Conservation (phyloP, 2,113 vertebrate genomes). For the Trachemys scripta region DNA sequence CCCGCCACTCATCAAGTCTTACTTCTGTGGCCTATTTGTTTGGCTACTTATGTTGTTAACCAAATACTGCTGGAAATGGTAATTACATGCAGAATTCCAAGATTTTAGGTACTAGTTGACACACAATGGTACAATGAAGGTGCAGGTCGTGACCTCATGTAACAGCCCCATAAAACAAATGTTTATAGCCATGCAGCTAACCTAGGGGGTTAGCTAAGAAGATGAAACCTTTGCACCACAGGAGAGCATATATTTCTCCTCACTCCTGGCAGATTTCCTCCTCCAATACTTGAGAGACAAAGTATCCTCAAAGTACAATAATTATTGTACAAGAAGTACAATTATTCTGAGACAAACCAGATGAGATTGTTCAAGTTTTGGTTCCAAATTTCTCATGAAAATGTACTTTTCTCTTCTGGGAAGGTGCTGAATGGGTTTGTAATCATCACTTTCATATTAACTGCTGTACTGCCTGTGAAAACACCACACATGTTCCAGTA, state of each 20-base stretch:
- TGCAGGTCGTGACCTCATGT: background rate
- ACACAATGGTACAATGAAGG: background rate
- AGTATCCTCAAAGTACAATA: constrained; percentile 26
- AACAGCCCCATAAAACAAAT: background rate
- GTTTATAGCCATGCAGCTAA: background rate
- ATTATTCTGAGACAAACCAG: constrained; percentile 45
- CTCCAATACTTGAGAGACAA: constrained; percentile 26
- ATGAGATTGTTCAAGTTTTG: constrained; percentile 23
- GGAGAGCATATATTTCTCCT: background rate
- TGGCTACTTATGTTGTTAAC: background rate
- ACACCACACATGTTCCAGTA: constrained; percentile 56
- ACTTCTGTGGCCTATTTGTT: background rate
- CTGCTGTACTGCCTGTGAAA: constrained; percentile 44
- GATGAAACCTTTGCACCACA: background rate
- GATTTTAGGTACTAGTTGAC: background rate
- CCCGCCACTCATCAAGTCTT: background rate
- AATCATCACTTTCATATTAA: background rate
- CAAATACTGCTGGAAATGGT: background rate
- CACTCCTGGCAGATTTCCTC: background rate
- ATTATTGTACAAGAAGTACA: background rate
- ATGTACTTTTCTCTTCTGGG: constrained; percentile 48
- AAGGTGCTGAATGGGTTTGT: background rate
- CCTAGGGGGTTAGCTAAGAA: background rate
- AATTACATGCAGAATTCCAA: background rate
- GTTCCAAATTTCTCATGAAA: constrained; percentile 41